Base-by-base conservation (phyloP, 2,888 invertebrate species). In the Stictocephala bisonia region DNA sequence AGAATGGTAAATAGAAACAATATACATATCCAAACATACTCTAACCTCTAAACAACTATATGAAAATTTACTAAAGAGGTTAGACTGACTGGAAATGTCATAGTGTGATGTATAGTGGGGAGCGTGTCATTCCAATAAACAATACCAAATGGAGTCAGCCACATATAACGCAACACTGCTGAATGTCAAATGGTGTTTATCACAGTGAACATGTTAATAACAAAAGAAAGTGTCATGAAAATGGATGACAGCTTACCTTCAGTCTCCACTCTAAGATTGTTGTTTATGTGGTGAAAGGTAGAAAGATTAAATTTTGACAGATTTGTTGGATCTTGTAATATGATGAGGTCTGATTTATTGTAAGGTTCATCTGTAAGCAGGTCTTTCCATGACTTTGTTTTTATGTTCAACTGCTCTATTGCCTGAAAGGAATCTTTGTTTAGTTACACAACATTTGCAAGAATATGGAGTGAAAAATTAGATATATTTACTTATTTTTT, bases 281-380 rank as follows among this genome's bases (percentile, higher is more conserved):
- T 93, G 81, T 95, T 95, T 18, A 99, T 88, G 84, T 99, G 97
- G 87, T 97, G 92, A 84, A 98, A 99, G 24, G 87, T 90, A 0
- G 96, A 92, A 77, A 99, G 92, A 86, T 99, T 98, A 83, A 97
- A 99, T 84, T 99, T 99, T 35, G 89, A 89, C 76, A 97, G 87
- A 84, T 96, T 89, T 70, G 89, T 90, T 0, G 99, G 98, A 85
- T 99, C 92, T 82, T 97, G 97, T 79, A 99, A 88, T 0, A 91
- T 91, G 72, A 99, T 95, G 7, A 99, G 90, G 83, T 99, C 98
- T 80, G 89, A 92, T 76, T 95, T 89, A 13, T 89, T 87, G 83
- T 99, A 99, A 0, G 95, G 90, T 77, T 91, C 90, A 83, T 99
- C 98, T 77, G 90, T 92, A 11, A 99, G 86, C 40, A 99, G 88